Percentiles rank a stretch among this genome's conserved stretches.
phyloP scores from a whole-genome alignment of 2,888 invertebrate genomes.

The Antheraea assamensis region DNA sequence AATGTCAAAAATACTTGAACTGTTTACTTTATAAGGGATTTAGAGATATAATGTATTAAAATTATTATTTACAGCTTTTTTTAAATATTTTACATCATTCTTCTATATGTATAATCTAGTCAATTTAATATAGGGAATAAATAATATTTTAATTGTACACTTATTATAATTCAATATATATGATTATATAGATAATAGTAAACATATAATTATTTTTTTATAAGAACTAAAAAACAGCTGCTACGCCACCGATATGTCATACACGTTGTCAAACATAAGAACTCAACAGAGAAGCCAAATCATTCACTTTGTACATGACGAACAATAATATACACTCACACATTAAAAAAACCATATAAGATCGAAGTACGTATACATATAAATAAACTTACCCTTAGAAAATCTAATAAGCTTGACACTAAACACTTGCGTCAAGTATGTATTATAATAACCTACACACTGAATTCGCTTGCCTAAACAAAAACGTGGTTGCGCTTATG shows the following conservation, averaged over 20 bases:
- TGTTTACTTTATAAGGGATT: too few relatives aligned
- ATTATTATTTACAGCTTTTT: too few relatives aligned
- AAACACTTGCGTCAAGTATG: conserved; percentile 10
- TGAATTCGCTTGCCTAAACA: conserved; percentile 8
- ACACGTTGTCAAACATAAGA: not conserved
- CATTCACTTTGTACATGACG: not conserved
- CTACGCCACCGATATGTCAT: not conserved
- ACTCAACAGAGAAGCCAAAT: not conserved
- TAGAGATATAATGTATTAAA: too few relatives aligned
- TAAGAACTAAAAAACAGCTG: not conserved
- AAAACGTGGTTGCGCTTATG: conserved; percentile 18
- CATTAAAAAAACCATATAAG: not conserved
- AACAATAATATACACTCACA: not conserved
- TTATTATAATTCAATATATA: not conserved
- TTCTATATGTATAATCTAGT: too few relatives aligned
- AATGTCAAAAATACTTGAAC: too few relatives aligned
- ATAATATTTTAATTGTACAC: too few relatives aligned
- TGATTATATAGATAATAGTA: not conserved
- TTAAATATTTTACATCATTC: too few relatives aligned
- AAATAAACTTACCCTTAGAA: conserved; percentile 16
- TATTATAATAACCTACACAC: conserved; percentile 6
- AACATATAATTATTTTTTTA: not conserved
- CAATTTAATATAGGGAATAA: too few relatives aligned
- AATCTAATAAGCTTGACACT: conserved; percentile 22
- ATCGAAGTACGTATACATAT: not conserved